These are phyloP conservation scores for Glaucidium brasilianum DNA, from an alignment of 2,113 vertebrate species.

Conservation along the genomic window DNA sequence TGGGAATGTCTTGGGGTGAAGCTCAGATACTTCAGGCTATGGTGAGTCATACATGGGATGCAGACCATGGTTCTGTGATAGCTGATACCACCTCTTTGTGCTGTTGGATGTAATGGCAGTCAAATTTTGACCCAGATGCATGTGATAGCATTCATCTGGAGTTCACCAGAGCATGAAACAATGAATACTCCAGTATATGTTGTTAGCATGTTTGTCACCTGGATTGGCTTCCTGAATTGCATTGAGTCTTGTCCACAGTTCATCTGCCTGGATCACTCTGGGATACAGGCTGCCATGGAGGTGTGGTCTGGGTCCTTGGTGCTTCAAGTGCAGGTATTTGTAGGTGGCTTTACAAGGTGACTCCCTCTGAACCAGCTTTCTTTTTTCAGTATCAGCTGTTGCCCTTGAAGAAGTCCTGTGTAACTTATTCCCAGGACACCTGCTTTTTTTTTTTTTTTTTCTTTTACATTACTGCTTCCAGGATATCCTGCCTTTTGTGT, in stretches of 20 bases:
- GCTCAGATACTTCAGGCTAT: neutral
- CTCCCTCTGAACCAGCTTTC: neutral
- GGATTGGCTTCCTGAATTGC: neutral
- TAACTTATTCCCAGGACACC: neutral
- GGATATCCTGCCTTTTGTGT: conserved; percentile 56
- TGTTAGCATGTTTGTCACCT: neutral
- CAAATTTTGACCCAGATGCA: conserved; percentile 56
- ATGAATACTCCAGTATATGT: neutral
- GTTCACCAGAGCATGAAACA: neutral
- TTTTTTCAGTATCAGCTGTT: neutral
- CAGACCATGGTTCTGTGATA: neutral
- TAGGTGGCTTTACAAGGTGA: rapidly evolving
- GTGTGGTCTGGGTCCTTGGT: neutral
- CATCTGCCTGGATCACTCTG: neutral
- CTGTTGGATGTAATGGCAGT: conserved; percentile 4
- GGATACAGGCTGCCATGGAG: neutral
- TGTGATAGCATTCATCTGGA: neutral
- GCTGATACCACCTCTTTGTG: neutral
- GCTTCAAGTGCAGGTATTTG: neutral
- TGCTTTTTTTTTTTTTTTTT: neutral
- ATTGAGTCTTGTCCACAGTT: neutral
- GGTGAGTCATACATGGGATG: neutral
- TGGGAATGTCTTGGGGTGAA: neutral
- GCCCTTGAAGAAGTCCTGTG: neutral
- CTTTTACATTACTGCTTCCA: neutral